Evolutionary conservation across 2,113 vertebrate genomes (phyloP).

Genomic region (Formicarius rufipectus): DNA sequence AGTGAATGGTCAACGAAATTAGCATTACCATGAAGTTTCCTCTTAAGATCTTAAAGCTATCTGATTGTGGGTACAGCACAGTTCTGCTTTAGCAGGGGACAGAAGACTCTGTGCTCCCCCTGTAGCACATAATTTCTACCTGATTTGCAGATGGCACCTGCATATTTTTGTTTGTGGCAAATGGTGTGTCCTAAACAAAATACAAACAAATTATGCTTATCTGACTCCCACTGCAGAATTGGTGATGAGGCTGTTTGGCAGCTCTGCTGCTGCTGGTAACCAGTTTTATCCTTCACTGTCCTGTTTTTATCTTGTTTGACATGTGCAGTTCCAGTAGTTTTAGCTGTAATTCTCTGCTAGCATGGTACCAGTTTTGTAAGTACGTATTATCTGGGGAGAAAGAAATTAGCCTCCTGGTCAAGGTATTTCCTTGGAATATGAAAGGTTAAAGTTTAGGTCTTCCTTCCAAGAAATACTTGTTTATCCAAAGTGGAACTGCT

Average conservation of each 20-base stretch:
- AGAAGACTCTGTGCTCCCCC: not conserved
- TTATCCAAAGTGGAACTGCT: not conserved
- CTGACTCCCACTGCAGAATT: not conserved
- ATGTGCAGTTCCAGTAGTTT: not conserved
- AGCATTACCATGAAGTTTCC: not conserved
- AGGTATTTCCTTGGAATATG: not conserved
- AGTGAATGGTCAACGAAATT: not conserved
- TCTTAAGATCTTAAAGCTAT: not conserved
- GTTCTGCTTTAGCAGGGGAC: not conserved
- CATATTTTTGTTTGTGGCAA: not conserved
- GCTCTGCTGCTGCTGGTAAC: not conserved
- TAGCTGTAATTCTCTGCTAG: not conserved
- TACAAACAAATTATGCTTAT: not conserved
- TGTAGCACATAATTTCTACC: not conserved
- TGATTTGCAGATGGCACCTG: not conserved
- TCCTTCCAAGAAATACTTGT: not conserved
- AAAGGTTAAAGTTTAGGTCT: not conserved
- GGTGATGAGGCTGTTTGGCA: not conserved
- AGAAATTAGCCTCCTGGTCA: not conserved
- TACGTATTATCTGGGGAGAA: not conserved
- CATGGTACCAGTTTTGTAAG: not conserved
- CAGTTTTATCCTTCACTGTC: not conserved
- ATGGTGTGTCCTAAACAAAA: not conserved
- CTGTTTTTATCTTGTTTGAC: not conserved
- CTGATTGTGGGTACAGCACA: not conserved